Evolutionary conservation across 2,888 invertebrate genomes (phyloP), one percentile per base, ranked within the genome.

Genomic region (Orthosia gothica): DNA sequence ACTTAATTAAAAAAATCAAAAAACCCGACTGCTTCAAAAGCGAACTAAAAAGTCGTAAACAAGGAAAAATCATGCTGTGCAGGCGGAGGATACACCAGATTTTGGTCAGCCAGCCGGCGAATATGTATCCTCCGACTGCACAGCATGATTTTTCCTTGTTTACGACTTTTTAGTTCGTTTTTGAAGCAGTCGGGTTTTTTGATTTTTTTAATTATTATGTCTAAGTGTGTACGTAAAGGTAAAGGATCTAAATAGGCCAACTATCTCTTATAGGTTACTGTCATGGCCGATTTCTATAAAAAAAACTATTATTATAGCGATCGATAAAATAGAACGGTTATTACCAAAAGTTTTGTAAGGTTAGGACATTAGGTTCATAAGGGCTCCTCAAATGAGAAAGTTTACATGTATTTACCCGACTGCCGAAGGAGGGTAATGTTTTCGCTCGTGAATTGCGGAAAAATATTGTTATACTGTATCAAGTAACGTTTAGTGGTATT

Each of bases 221-320:
- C 40, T 57, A 16, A 5, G 16, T 40, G n/a, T n/a, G 20, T 59
- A n/a, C 32, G 16, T 45, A 64, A 54, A 45, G 55, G 57, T 47
- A 45, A 45, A 26, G 26, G 76, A 45, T 45, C 55, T 40, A 18
- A 66, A 66, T 57, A 11, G 18, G 23, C 18, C 45, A 55, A 47
- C 55, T 76, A 71, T 49, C 64, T 62, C 18, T 62, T 83, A 74
- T 70, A 68, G 20, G 47, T 50, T 49, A 79, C 32, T 67, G 81
- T 66, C 62, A 49, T 57, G 15, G 55, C 18, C 74, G 15, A 57
- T 67, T 67, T 80, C 70, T 76, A 71, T 76, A 61, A 74, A 71
- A 83, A 54, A 55, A 76, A 62, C 26, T 15, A 63, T 73, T 63
- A 32, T 55, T 57, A 63, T 69, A 40, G 55, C 20, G 12, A 49